Percentiles rank a stretch among this genome's conserved stretches.
These are phyloP conservation scores for Acleris laterana DNA, from an alignment of 2,888 invertebrate genomes.

Conservation along the genomic window DNA sequence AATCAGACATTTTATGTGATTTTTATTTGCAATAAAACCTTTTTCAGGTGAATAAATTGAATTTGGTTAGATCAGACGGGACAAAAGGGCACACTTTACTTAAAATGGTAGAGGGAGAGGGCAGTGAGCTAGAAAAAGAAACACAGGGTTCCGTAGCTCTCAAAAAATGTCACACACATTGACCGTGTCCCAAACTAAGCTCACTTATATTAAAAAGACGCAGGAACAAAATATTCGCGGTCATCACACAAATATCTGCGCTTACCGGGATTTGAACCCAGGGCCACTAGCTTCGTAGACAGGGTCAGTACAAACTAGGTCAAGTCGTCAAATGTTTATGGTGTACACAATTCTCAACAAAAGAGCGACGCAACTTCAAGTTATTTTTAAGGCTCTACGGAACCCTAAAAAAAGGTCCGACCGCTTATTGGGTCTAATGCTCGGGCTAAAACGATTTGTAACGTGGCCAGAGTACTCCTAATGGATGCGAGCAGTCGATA, in stretches of 20 bases:
- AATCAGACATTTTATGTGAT: conserved; percentile 12
- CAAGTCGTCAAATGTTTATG: no score
- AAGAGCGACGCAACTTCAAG: no score
- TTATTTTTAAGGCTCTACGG: background rate
- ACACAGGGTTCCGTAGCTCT: background rate
- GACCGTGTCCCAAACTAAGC: no score
- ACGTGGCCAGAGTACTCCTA: conserved; percentile 22
- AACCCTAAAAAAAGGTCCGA: conserved; percentile 33
- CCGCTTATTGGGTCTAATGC: conserved; percentile 35
- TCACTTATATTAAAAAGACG: no score
- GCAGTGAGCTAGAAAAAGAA: background rate
- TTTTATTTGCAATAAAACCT: conserved; percentile 33
- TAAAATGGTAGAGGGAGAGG: conserved; percentile 14
- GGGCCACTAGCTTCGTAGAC: no score
- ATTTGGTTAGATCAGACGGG: conserved; percentile 34
- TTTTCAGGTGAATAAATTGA: conserved; percentile 37
- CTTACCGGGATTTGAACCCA: no score
- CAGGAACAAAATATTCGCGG: no score
- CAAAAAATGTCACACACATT: no score
- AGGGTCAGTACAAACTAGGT: no score
- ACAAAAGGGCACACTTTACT: conserved; percentile 30
- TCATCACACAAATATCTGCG: no score
- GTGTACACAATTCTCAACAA: no score
- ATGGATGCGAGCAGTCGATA: conserved; percentile 13
- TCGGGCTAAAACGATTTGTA: conserved; percentile 36